Conservation (phyloP, 2,113 vertebrate genomes). For the Ophiodon elongatus region DNA sequence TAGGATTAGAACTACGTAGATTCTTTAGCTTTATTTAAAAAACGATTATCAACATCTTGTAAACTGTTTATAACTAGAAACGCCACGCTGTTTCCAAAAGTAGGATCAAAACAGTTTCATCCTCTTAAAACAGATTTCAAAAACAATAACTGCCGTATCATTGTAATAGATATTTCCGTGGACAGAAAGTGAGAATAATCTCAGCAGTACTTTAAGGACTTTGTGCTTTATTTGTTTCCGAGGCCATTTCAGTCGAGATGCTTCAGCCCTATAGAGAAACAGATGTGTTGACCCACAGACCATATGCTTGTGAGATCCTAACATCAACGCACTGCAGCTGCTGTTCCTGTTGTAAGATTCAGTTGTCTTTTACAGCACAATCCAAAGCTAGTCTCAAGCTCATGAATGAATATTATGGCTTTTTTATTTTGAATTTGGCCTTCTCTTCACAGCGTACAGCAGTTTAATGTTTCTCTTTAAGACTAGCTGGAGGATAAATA, state of each 20-base stretch:
- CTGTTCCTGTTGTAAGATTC: not conserved
- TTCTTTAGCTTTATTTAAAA: not conserved
- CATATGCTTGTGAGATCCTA: constrained; percentile 5
- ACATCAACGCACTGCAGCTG: constrained; percentile 26
- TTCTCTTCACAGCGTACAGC: constrained; percentile 1
- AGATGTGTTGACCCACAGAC: constrained; percentile 34
- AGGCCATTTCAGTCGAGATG: not conserved
- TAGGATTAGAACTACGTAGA: not conserved
- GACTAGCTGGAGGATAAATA: not conserved
- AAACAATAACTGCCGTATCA: not conserved
- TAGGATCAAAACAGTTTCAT: too few relatives aligned
- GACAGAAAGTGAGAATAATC: not conserved
- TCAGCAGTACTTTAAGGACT: not conserved
- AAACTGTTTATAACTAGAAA: not conserved
- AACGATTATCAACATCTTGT: not conserved
- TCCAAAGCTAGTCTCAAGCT: not conserved
- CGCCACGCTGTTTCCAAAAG: too few relatives aligned
- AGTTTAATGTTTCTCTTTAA: constrained; percentile 17
- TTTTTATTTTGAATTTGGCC: constrained; percentile 26
- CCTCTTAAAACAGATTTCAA: not conserved
- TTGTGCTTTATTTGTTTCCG: not conserved
- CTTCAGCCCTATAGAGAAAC: not conserved
- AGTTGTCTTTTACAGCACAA: constrained; percentile 6
- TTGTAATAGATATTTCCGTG: not conserved
- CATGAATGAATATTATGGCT: constrained; percentile 6